Evolutionary conservation across 1,140 invertebrate genomes (phyloP).

Genomic region (Cherax quadricarinatus): DNA sequence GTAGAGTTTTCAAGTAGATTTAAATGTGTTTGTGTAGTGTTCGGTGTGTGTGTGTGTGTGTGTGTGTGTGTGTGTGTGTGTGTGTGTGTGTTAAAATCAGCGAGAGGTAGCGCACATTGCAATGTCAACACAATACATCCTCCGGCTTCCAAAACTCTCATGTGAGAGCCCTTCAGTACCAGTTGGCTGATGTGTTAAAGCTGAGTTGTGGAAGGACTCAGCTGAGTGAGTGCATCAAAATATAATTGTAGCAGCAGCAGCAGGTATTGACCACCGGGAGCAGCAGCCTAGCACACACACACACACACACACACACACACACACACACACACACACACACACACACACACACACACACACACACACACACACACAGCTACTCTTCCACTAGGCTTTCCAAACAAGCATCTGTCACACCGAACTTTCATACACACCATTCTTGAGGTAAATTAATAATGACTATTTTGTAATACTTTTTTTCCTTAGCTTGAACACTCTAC

Average conservation of each 20-base stretch:
- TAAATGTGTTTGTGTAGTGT: too few species aligned
- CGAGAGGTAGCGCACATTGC: not conserved
- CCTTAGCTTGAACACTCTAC: slow-evolving; percentile 30
- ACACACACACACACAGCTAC: not conserved
- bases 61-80: too few species aligned
- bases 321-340: not conserved
- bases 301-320: not conserved
- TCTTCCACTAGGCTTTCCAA: not conserved
- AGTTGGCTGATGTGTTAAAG: slow-evolving; percentile 34
- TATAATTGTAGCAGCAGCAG: slow-evolving; percentile 25
- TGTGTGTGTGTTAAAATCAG: not conserved
- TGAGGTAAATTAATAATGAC: slow-evolving; percentile 28
- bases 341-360: not conserved
- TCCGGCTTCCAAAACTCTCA: slow-evolving; percentile 13
- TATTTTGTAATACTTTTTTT: slow-evolving; percentile 37
- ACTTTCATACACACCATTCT: slow-evolving; percentile 31
- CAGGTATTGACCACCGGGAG: slow-evolving; percentile 3
- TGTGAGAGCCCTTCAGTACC: not conserved
- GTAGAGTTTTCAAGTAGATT: not conserved
- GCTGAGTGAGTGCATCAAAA: slow-evolving; percentile 35
- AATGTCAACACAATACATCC: slow-evolving; percentile 3
- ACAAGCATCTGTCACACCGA: not conserved
- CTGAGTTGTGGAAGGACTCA: slow-evolving; percentile 12
- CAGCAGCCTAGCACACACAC: not conserved
- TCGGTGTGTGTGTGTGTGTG: not conserved